Evolutionary conservation across 2,888 invertebrate species (phyloP), one percentile per base, ranked within the genome.

Genomic region (Tipula helvola): DNA sequence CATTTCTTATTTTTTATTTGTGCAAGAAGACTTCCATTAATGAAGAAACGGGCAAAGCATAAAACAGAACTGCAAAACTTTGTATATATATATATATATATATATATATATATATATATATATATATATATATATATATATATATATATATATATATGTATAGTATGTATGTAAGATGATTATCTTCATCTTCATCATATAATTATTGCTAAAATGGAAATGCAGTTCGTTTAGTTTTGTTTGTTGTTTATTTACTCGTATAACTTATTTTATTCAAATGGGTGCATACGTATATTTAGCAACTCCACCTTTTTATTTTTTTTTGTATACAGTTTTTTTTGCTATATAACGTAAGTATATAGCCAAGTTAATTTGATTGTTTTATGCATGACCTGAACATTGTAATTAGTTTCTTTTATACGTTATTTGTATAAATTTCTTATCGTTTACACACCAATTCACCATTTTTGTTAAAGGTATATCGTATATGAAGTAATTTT

Each of bases 151-250:
- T 39, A 7, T 52, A 52, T 16, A 28, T 28, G n/a, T n/a, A n/a
- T n/a, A n/a, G n/a, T n/a, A n/a, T n/a, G n/a, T n/a, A 28, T 28
- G 28, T 28, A 16, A 52, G 71, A 71, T 71, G 71, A 71, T 71
- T 71, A 71, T 71, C 71, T 71, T 71, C 71, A 71, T 71, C 71
- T 71, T 71, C 71, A 71, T 71, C 71, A 71, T 71, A 71, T 71
- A 71, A 71, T 28, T 71, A 71, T 71, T 71, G 71, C 71, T 71
- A 71, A 71, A 71, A 71, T 71, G 71, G 71, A 71, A 71, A 71
- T 71, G 71, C 71, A 71, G 71, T 71, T 71, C 28, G 52, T 57
- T 57, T 57, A 57, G 52, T 57, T 57, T 57, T 57, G 52, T 57
- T 57, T 57, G 52, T 16, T 57, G 52, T 57, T 28, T 71, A 71